Evolutionary conservation across 2,113 vertebrate genomes (phyloP).

Genomic region (Tonatia bakeri): DNA sequence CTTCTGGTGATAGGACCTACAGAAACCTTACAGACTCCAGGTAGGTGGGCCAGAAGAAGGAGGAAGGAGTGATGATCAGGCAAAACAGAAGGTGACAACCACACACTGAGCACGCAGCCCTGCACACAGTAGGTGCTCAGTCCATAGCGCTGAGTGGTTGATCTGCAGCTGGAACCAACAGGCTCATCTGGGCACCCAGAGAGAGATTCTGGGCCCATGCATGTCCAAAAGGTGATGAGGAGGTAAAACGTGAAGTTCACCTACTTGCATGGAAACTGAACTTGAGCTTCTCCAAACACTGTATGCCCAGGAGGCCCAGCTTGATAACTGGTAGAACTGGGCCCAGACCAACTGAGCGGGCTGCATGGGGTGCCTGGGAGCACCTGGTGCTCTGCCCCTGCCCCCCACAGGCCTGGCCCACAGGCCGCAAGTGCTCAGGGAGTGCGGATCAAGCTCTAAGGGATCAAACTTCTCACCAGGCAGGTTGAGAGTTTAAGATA

Average conservation of each 20-base stretch:
- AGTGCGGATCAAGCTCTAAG: background rate
- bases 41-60: background rate
- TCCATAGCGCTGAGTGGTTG: background rate
- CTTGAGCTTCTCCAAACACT: background rate
- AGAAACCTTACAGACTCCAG: background rate
- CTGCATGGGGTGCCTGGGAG: background rate
- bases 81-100: background rate
- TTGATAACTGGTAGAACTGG: background rate
- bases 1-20: background rate
- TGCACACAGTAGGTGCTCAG: background rate
- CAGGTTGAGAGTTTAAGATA: no score
- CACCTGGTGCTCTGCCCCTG: background rate
- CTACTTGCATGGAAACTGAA: background rate
- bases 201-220: background rate
- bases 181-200: background rate
- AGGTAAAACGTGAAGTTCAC: background rate
- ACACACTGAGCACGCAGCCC: background rate
- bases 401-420: background rate
- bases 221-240: background rate
- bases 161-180: background rate
- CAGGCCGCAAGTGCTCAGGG: rapidly evolving
- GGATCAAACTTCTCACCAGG: background rate
- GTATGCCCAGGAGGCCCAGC: background rate
- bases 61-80: background rate
- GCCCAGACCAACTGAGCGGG: background rate